Evolutionary conservation across 2,113 vertebrate species (phyloP).

Genomic region (Sardina pilchardus): DNA sequence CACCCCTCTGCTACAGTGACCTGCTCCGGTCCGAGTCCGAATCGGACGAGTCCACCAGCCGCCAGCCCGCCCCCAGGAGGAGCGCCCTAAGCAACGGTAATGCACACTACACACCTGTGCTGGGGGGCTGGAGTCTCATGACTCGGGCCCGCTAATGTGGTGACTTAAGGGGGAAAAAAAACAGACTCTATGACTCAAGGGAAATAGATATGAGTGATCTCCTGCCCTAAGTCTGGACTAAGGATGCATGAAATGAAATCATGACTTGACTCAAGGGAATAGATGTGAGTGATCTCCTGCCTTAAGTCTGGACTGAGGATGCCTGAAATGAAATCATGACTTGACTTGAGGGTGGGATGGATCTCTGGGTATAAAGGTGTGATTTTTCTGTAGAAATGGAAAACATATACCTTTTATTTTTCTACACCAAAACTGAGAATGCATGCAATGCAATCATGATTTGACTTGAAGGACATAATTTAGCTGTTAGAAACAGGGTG

Average conservation of each 20-base stretch:
- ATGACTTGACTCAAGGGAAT: background rate
- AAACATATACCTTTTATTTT: background rate
- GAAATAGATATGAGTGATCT: background rate
- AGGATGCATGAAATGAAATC: background rate
- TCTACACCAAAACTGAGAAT: background rate
- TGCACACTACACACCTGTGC: constrained; percentile 6
- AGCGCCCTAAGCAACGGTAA: background rate
- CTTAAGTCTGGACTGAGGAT: background rate
- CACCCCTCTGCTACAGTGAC: constrained; percentile 82
- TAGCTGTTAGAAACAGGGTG: background rate
- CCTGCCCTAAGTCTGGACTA: background rate
- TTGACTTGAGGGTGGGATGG: background rate
- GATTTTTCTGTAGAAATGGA: background rate
- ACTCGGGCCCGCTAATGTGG: background rate
- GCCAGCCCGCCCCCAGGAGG: background rate
- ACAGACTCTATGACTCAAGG: background rate
- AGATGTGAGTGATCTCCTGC: background rate
- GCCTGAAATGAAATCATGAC: background rate
- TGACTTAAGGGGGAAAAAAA: background rate
- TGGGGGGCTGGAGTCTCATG: background rate
- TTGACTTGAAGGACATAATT: background rate
- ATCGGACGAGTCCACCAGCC: constrained; percentile 47
- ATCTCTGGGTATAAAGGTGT: background rate
- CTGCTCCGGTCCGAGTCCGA: constrained; percentile 84
- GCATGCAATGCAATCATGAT: background rate